A percentile compares a stretch with the other conserved stretches of the same genome.
These are phyloP conservation scores for Leptinotarsa rubiginosa DNA, from an alignment of 2,888 invertebrate species.

Conservation along the genomic window DNA sequence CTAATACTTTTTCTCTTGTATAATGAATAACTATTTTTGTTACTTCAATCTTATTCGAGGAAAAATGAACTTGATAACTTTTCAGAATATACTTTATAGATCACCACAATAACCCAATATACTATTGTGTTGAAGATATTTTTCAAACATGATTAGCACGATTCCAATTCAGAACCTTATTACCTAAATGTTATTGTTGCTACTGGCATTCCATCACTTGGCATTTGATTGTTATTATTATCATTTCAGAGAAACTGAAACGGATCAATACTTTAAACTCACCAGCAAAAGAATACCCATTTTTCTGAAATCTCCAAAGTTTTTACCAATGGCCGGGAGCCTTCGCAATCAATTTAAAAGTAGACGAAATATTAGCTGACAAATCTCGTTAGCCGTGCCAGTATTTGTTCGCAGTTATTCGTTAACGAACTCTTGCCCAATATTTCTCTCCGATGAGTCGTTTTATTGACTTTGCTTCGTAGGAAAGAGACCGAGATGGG, in stretches of 20 bases:
- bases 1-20: too few relatives aligned
- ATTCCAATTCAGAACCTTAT: too few relatives aligned
- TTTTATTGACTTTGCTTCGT: constrained; percentile 26
- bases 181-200: too few relatives aligned
- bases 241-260: not conserved
- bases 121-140: too few relatives aligned
- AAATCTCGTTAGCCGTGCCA: constrained; percentile 19
- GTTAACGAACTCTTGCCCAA: constrained; percentile 22
- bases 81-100: too few relatives aligned
- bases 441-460: constrained; percentile 10
- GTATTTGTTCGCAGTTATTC: constrained; percentile 27
- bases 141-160: too few relatives aligned
- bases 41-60: too few relatives aligned
- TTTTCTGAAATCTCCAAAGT: not conserved
- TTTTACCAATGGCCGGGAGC: not conserved
- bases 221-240: too few relatives aligned
- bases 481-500: not conserved
- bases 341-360: constrained; percentile 3
- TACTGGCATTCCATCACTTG: too few relatives aligned
- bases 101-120: too few relatives aligned
- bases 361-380: constrained; percentile 15
- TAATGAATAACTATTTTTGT: too few relatives aligned
- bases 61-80: too few relatives aligned
- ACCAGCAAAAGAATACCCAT: not conserved
- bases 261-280: not conserved